A percentile compares a stretch with the other conserved stretches of the same genome.
Evolutionary conservation across 64 coral and sea anemone genomes (phyloP).

Genomic region (Actinia equina): DNA sequence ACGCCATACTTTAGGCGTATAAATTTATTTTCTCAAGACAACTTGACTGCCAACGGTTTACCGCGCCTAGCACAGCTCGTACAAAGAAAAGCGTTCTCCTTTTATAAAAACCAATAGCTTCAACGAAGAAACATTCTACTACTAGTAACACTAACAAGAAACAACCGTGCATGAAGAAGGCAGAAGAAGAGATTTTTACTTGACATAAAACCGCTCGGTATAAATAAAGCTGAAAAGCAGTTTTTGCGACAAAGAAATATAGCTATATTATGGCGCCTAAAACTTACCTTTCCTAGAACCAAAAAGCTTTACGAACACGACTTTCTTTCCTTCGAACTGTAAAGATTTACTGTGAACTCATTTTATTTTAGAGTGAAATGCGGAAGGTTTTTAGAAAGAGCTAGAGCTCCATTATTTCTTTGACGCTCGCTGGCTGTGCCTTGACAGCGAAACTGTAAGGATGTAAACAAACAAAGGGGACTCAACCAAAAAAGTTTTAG

Average conservation of each 20-base stretch:
- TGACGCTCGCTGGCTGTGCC: neutral
- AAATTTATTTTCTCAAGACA: neutral
- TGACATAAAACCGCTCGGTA: neutral
- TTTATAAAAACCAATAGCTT: neutral
- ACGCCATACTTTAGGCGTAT: neutral
- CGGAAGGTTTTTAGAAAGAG: neutral
- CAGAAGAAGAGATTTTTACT: neutral
- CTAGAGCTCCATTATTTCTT: constrained; percentile 16
- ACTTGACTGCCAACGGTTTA: neutral
- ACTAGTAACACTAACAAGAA: neutral
- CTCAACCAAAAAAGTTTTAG: constrained; percentile 12
- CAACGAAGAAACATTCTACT: neutral
- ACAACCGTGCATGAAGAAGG: neutral
- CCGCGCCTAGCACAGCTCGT: neutral
- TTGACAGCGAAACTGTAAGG: constrained; percentile 24
- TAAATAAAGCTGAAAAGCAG: neutral
- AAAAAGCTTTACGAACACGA: neutral
- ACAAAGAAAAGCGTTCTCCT: neutral
- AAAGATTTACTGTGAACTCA: neutral
- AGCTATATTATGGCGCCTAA: neutral
- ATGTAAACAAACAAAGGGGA: constrained; percentile 42
- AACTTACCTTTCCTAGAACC: constrained; percentile 12
- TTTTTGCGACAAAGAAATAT: neutral
- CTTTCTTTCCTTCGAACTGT: neutral
- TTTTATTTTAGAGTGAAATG: neutral